Evolutionary conservation across 2,113 vertebrate genomes (phyloP).

Genomic region (Apistogramma diplotaenia): DNA sequence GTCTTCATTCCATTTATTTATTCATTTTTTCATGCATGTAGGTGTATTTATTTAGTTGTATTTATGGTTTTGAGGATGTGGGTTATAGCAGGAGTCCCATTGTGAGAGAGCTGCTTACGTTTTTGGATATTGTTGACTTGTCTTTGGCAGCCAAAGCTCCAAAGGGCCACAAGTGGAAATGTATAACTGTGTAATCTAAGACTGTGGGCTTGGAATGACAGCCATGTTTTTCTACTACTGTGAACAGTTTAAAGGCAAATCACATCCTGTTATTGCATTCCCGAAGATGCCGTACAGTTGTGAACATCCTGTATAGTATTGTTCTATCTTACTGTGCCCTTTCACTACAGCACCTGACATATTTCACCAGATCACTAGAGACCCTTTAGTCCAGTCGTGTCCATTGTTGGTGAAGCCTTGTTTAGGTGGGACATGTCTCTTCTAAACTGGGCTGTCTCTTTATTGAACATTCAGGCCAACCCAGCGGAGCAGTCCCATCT

Average conservation of each 20-base stretch:
- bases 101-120: background rate
- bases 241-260: background rate
- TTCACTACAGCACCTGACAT: background rate
- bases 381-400: constrained; percentile 10
- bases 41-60: too few relatives aligned
- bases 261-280: background rate
- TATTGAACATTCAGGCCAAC: constrained; percentile 73
- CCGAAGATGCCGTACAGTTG: background rate
- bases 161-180: background rate
- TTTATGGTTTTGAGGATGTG: too few relatives aligned
- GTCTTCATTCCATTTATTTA: too few relatives aligned
- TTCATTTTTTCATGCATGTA: too few relatives aligned
- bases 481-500: constrained; percentile 75
- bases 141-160: background rate
- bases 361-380: background rate
- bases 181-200: background rate
- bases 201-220: background rate
- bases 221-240: background rate
- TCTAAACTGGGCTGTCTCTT: constrained; percentile 73
- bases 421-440: constrained; percentile 54
- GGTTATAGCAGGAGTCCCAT: background rate
- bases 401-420: constrained; percentile 45
- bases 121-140: background rate
- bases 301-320: background rate
- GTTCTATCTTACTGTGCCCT: background rate